Conservation (phyloP, 2,797 vertebrate genomes). For the Microhierax caerulescens region DNA sequence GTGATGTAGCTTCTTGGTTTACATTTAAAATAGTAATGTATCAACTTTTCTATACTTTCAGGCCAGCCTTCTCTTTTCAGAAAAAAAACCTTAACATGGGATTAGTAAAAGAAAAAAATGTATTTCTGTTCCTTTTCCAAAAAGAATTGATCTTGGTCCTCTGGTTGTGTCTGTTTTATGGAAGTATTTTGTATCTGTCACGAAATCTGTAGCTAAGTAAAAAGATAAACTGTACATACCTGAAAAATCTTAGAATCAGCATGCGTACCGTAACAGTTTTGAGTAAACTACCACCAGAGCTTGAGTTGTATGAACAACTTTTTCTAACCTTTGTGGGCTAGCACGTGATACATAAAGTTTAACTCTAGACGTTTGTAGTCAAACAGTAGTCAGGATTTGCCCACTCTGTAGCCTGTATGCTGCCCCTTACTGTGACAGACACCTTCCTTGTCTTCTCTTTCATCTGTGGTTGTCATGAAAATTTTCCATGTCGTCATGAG, state of each 20-base stretch:
- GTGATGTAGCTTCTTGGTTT: not conserved
- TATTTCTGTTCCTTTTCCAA: not conserved
- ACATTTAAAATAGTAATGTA: not conserved
- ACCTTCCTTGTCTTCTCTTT: not conserved
- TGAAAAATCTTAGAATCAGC: not conserved
- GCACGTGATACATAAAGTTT: not conserved
- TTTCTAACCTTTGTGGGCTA: not conserved
- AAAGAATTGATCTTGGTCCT: not conserved
- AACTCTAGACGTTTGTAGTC: not conserved
- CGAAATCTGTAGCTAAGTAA: not conserved
- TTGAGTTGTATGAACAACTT: not conserved
- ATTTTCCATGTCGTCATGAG: not conserved
- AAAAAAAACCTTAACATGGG: not conserved
- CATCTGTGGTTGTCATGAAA: not conserved
- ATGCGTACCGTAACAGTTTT: not conserved
- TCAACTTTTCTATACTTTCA: not conserved
- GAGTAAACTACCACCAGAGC: not conserved
- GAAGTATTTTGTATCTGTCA: not conserved
- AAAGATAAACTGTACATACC: not conserved
- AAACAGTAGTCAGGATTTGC: not conserved
- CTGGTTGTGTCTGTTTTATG: not conserved
- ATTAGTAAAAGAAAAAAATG: not conserved
- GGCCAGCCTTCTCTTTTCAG: not conserved
- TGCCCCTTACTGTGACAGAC: not conserved
- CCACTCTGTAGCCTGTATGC: not conserved